Evolutionary conservation across 2,797 vertebrate species (phyloP).

Genomic region (Melanotaenia trifasciata): DNA sequence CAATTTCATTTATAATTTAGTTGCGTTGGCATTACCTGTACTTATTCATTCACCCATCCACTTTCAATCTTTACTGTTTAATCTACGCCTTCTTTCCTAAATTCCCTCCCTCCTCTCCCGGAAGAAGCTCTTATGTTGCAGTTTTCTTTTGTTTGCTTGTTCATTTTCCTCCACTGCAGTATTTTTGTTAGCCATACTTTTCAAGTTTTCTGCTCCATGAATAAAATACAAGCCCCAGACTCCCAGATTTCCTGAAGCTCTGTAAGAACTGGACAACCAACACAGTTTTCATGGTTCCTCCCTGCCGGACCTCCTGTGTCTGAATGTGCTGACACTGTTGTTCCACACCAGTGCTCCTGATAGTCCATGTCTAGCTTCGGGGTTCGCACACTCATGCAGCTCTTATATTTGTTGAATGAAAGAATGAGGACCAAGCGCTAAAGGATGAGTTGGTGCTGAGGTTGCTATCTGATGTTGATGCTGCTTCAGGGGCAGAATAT

Average conservation of each 20-base stretch:
- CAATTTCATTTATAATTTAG: neutral
- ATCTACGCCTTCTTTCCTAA: constrained; percentile 9
- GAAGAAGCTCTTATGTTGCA: constrained; percentile 16
- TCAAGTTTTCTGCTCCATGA: constrained; percentile 60
- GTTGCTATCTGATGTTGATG: constrained; percentile 20
- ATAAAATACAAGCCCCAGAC: constrained; percentile 60
- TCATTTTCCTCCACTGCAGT: constrained; percentile 2
- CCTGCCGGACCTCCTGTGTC: constrained; percentile 25
- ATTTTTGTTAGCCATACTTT: constrained; percentile 30
- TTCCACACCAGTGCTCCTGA: constrained; percentile 50
- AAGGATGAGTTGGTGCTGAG: constrained; percentile 36
- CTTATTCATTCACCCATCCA: neutral
- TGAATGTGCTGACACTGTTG: constrained; percentile 63
- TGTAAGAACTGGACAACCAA: constrained; percentile 38
- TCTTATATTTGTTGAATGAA: constrained; percentile 25
- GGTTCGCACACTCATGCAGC: constrained; percentile 32
- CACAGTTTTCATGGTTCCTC: constrained; percentile 45
- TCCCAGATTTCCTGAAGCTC: constrained; percentile 55
- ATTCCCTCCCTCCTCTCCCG: constrained; percentile 4
- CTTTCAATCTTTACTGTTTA: neutral
- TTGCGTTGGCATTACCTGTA: neutral
- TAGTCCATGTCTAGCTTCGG: constrained; percentile 38
- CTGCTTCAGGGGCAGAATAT: neutral
- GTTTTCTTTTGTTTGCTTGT: constrained; percentile 18
- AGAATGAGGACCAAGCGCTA: constrained; percentile 21